phyloP scores from a whole-genome alignment of 1,140 invertebrate genomes.

The Dinothrombium tinctorium region DNA sequence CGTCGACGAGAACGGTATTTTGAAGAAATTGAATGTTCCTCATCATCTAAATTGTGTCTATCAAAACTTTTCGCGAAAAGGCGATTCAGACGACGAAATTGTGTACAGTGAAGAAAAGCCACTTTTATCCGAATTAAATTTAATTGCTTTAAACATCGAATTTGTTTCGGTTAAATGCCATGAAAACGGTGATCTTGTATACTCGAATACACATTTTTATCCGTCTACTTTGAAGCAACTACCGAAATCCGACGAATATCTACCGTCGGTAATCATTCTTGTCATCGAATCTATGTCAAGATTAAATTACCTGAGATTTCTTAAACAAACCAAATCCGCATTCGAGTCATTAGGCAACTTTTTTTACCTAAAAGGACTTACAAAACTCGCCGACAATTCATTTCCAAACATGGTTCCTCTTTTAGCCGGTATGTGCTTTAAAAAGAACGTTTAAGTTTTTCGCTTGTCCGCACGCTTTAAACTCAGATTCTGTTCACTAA shows the following conservation, averaged over 20 bases:
- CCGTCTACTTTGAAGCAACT: background rate
- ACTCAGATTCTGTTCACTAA: too few species aligned
- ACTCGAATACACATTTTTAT: background rate
- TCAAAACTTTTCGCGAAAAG: background rate
- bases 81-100: background rate
- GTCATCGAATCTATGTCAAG: constrained; percentile 9
- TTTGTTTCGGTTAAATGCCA: background rate
- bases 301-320: constrained; percentile 6
- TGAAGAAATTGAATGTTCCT: background rate
- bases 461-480: too few species aligned
- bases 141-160: background rate
- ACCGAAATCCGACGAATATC: background rate
- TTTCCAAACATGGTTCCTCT: constrained; percentile 23
- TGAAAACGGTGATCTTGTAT: background rate
- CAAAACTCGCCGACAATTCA: constrained; percentile 24
- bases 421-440: constrained; percentile 18
- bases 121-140: background rate
- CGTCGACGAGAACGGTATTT: background rate
- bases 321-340: constrained; percentile 1
- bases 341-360: constrained; percentile 1
- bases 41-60: background rate
- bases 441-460: too few species aligned
- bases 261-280: constrained; percentile 7
- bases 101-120: background rate
- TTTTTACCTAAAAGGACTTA: constrained; percentile 21